phyloP scores from a whole-genome alignment of 2,797 vertebrate genomes.

The Paramormyrops hopkinsi region DNA sequence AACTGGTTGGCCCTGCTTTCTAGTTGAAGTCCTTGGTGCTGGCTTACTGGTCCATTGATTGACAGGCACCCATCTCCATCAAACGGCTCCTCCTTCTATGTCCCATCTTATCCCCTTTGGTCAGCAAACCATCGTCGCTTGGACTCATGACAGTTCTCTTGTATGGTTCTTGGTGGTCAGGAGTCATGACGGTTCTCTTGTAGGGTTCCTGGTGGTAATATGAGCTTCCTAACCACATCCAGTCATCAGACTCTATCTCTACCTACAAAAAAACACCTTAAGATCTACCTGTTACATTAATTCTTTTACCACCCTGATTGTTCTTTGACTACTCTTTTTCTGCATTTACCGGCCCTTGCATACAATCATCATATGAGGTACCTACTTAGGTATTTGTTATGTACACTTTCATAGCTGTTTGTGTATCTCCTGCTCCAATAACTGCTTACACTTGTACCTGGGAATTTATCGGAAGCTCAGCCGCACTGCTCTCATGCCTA shows the following conservation, averaged over 20 bases:
- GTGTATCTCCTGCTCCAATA: neutral
- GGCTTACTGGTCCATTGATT: neutral
- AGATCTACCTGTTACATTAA: neutral
- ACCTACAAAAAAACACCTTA: neutral
- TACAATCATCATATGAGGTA: neutral
- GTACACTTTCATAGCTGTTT: neutral
- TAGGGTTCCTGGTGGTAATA: neutral
- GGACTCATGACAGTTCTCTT: neutral
- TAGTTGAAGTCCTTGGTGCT: neutral
- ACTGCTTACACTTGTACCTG: neutral
- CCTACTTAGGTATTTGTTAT: neutral
- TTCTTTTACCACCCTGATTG: neutral
- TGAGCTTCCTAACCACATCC: neutral
- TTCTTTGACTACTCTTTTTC: neutral
- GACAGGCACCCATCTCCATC: neutral
- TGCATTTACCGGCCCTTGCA: neutral
- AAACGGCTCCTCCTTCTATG: neutral
- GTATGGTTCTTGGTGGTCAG: neutral
- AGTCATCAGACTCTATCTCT: neutral
- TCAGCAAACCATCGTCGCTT: neutral
- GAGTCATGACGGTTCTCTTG: neutral
- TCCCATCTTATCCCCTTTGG: neutral
- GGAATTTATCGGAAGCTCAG: neutral
- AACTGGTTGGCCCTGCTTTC: neutral
- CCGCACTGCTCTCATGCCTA: neutral